These are phyloP conservation scores for Neodontobutis hainanensis DNA, from an alignment of 2,113 vertebrate species.

Conservation along the genomic window DNA sequence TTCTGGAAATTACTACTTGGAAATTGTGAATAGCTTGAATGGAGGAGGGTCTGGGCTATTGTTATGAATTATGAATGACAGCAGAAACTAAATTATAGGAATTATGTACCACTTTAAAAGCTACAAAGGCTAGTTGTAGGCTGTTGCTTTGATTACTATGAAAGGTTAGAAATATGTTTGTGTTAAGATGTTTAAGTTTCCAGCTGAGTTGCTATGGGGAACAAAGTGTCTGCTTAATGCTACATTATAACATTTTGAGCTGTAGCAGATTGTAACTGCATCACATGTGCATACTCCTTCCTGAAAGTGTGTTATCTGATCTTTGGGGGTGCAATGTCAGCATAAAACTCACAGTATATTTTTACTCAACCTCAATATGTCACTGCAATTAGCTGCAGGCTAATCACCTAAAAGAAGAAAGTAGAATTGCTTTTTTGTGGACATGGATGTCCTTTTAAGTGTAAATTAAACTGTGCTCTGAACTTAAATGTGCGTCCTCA, in stretches of 20 bases:
- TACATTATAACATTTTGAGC: no score
- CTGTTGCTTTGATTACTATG: not conserved
- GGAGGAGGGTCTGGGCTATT: not conserved
- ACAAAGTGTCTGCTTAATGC: not conserved
- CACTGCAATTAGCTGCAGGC: not conserved
- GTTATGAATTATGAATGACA: not conserved
- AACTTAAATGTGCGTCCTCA: slow-evolving; percentile 4
- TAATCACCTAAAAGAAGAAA: slow-evolving; percentile 19
- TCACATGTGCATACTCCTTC: not conserved
- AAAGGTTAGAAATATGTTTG: no score
- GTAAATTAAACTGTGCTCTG: slow-evolving; percentile 25
- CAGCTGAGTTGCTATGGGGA: no score
- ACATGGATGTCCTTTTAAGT: slow-evolving; percentile 17
- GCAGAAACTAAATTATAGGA: not conserved
- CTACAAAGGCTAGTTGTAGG: not conserved
- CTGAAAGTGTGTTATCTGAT: slow-evolving; percentile 15
- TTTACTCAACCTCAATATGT: slow-evolving; percentile 19
- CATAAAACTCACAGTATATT: slow-evolving; percentile 25
- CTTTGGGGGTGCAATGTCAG: slow-evolving; percentile 6
- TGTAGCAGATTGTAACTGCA: no score
- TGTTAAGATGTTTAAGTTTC: no score
- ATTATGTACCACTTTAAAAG: no score
- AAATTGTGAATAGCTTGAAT: not conserved
- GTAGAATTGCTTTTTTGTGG: slow-evolving; percentile 17
- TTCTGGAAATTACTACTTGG: not conserved